Evolutionary conservation across 2,797 vertebrate species (phyloP).

Genomic region (Aulostomus chinensis): DNA sequence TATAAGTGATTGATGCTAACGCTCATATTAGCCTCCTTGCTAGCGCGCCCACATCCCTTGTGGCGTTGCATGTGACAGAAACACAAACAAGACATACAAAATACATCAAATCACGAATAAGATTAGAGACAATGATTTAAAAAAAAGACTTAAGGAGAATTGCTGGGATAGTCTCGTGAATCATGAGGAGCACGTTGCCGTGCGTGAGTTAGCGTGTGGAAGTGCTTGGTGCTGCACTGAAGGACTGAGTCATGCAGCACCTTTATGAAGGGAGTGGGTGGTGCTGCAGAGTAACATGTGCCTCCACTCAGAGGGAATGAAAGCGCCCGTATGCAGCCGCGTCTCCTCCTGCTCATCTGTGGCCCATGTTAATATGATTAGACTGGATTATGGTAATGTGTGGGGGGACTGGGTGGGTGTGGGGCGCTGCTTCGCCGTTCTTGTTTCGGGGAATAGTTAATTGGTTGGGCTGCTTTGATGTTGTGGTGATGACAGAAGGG

Average conservation of each 20-base stretch:
- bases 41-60: too few relatives aligned
- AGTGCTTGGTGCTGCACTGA: too few relatives aligned
- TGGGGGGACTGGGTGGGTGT: conserved; percentile 61
- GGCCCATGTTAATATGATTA: conserved; percentile 80
- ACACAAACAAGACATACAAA: too few relatives aligned
- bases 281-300: conserved; percentile 15
- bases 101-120: too few relatives aligned
- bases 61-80: too few relatives aligned
- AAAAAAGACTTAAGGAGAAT: too few relatives aligned
- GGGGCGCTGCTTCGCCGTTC: conserved; percentile 66
- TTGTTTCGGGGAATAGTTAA: conserved; percentile 78
- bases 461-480: conserved; percentile 81
- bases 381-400: conserved; percentile 82
- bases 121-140: too few relatives aligned
- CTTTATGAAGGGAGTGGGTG: background rate
- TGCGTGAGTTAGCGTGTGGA: too few relatives aligned
- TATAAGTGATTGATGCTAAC: too few relatives aligned
- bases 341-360: conserved; percentile 70
- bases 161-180: too few relatives aligned
- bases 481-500: conserved; percentile 58
- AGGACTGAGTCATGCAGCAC: conserved; percentile 4
- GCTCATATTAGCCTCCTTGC: too few relatives aligned
- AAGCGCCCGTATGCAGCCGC: conserved; percentile 29
- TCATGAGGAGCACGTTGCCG: too few relatives aligned
- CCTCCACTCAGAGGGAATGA: conserved; percentile 11